Evolutionary conservation across 1,140 invertebrate species (phyloP), one percentile per base, ranked within the genome.

Genomic region (Drosophila navojoa): DNA sequence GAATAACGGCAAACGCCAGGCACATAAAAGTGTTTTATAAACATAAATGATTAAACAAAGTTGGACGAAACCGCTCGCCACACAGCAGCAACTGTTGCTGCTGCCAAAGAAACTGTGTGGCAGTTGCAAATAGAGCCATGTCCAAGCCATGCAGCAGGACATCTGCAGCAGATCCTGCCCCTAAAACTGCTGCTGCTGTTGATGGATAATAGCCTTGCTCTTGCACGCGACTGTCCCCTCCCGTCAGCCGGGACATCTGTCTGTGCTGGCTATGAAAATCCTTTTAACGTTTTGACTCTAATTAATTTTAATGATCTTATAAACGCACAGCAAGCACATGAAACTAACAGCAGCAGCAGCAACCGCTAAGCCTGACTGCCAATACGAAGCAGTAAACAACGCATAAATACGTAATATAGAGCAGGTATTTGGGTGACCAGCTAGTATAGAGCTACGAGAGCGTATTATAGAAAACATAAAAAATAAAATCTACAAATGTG

Each of bases 281-380:
- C 77, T 84, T 89, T 90, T 81, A 81, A 77, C 90, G 85, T 90
- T 82, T 85, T 84, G 77, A 91, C 86, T 90, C 81, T 81, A 91
- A 91, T 91, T 91, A 91, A 87, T 91, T 91, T 91, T 91, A 91
- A 91, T 91, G 81, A 86, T 79, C 77, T 68, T 69, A 86, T 75
- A 76, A 81, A 72, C 78, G 66, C 81, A 77, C 62, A 66, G 63
- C 38, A 69, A 76, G 71, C 54, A 74, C 75, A 72, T 57, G 68
- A 60, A 76, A 76, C 63, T 69, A 49, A 64, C 19, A 44, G 64
- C 42, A 40, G 60, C 61, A 16, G 13, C 42, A n/a, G 40, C 40
- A 13, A 7, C 42, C 16, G 42, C 42, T 3, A 15, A 16, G 42
- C 42, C 76, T 62, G 72, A 64, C 68, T 68, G 59, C 75, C 67